Conservation (phyloP, 2,113 vertebrate species). For the Chloebia gouldiae region DNA sequence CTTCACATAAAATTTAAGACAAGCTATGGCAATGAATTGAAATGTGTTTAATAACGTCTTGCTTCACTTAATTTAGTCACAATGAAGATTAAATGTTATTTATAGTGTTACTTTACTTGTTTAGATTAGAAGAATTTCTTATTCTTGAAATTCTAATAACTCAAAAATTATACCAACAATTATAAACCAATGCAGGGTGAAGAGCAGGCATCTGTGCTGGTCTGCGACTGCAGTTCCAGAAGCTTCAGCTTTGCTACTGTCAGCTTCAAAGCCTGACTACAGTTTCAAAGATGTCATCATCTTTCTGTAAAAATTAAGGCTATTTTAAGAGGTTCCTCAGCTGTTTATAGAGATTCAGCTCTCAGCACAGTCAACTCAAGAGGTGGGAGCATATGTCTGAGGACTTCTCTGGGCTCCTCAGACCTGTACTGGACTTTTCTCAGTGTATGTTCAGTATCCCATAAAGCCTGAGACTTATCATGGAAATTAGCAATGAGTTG, state of each 20-base stretch:
- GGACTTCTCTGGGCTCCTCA: neutral
- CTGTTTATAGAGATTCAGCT: conserved; percentile 16
- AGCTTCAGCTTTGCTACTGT: conserved; percentile 47
- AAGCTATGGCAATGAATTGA: conserved; percentile 16
- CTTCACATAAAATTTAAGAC: conserved; percentile 49
- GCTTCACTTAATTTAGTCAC: conserved; percentile 68
- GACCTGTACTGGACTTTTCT: accelerated
- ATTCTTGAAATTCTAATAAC: conserved; percentile 40
- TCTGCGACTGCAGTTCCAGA: conserved; percentile 33
- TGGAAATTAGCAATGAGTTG: neutral
- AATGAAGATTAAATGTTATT: conserved; percentile 63
- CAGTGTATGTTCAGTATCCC: neutral
- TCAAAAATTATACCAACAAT: conserved; percentile 33
- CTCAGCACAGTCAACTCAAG: neutral
- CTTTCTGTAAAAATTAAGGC: conserved; percentile 5
- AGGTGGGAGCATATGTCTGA: neutral
- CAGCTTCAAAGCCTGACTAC: conserved; percentile 44
- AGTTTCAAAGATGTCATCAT: conserved; percentile 59
- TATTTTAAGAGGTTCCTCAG: conserved; percentile 26
- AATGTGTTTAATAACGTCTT: conserved; percentile 44
- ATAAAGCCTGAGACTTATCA: neutral
- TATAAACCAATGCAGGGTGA: neutral
- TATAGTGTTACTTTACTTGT: conserved; percentile 48
- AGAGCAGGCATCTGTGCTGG: neutral
- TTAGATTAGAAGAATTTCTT: conserved; percentile 45